A percentile compares a stretch with the other conserved stretches of the same genome.
phyloP scores from a whole-genome alignment of 1,140 invertebrate species.

The Drosophila teissieri region DNA sequence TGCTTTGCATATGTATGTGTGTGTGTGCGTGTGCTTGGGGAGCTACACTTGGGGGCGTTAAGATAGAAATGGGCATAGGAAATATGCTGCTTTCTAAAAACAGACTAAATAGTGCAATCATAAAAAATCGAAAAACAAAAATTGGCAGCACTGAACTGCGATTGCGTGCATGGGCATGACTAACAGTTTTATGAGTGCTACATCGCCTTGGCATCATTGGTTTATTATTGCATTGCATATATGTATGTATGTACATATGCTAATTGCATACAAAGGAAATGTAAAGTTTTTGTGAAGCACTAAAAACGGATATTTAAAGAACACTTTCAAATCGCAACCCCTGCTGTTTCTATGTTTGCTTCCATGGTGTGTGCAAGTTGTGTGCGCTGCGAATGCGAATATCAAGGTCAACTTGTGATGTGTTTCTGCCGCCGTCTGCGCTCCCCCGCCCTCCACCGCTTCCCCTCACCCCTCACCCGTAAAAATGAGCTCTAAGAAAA shows the following conservation, averaged over 20 bases:
- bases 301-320: background rate
- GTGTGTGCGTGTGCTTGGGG: conserved; percentile 2
- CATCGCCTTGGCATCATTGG: background rate
- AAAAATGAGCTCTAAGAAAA: conserved; percentile 75
- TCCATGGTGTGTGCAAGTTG: conserved; percentile 39
- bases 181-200: background rate
- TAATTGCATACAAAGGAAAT: background rate
- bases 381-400: conserved; percentile 82
- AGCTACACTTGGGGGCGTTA: background rate
- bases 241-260: too few species aligned
- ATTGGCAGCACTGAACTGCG: background rate
- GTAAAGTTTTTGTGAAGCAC: background rate
- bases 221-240: background rate
- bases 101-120: too few species aligned
- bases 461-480: background rate
- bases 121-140: background rate
- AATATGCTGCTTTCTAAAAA: too few species aligned
- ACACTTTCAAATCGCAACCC: background rate
- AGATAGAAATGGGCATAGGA: background rate
- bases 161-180: background rate
- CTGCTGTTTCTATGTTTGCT: conserved; percentile 17
- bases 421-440: conserved; percentile 42
- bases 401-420: conserved; percentile 82
- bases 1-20: conserved; percentile 54
- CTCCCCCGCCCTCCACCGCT: background rate